Conservation (phyloP, 1,140 invertebrate genomes). For the Drosophila auraria region DNA sequence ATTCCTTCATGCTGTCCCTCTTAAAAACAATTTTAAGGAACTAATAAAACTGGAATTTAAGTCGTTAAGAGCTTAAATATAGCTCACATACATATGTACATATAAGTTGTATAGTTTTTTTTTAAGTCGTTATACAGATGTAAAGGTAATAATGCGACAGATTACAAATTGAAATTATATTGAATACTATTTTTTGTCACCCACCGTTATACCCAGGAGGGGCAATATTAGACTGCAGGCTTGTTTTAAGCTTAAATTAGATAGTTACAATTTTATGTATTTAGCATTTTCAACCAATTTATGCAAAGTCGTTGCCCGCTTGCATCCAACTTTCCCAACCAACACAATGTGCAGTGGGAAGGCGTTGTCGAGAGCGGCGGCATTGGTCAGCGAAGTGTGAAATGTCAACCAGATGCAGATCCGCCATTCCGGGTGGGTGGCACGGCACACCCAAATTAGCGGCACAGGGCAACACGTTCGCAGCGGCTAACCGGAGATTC, state of each 20-base stretch:
- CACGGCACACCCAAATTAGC: slow-evolving; percentile 5
- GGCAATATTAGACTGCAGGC: not conserved
- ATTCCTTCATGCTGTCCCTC: too few species aligned
- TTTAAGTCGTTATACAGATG: too few species aligned
- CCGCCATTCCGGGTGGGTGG: not conserved
- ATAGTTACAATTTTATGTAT: not conserved
- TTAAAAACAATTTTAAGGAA: too few species aligned
- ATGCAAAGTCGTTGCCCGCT: not conserved
- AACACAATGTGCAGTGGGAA: slow-evolving; percentile 17
- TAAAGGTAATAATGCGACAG: too few species aligned
- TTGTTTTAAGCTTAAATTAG: not conserved
- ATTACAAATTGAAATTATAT: too few species aligned
- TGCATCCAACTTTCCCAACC: slow-evolving; percentile 21
- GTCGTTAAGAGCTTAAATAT: too few species aligned
- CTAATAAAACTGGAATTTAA: too few species aligned
- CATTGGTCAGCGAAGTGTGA: slow-evolving; percentile 45
- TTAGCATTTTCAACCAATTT: not conserved
- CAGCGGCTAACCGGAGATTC: not conserved
- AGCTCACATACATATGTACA: too few species aligned
- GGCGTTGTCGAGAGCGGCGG: slow-evolving; percentile 3
- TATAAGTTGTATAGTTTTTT: too few species aligned
- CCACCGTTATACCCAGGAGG: too few species aligned
- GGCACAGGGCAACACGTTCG: not conserved
- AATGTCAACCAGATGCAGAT: slow-evolving; percentile 17
- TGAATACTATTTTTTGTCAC: too few species aligned